phyloP scores from a whole-genome alignment of 1,140 invertebrate genomes.

The Trypoxylus dichotomus region DNA sequence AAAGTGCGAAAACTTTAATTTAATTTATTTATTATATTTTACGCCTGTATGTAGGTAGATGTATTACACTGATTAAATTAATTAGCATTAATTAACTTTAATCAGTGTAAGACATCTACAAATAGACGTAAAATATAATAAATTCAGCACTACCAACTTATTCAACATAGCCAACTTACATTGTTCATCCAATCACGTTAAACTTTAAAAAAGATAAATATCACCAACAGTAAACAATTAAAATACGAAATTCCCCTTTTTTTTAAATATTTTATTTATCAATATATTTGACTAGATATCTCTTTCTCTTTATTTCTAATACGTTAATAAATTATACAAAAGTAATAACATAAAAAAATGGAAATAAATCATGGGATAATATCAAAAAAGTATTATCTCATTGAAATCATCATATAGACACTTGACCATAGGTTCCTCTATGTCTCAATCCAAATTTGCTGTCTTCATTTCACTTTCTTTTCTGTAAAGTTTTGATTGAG shows the following conservation, averaged over 20 bases:
- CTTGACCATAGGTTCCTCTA: background rate
- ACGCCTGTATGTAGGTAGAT: too few species aligned
- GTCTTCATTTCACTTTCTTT: slow-evolving; percentile 24
- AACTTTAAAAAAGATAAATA: too few species aligned
- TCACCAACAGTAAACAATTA: background rate
- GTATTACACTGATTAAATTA: too few species aligned
- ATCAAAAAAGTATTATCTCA: background rate
- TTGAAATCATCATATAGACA: background rate
- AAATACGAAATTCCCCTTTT: slow-evolving; percentile 11
- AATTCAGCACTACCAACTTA: too few species aligned
- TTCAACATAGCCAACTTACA: too few species aligned
- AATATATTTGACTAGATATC: slow-evolving; percentile 9
- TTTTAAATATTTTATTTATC: slow-evolving; percentile 26
- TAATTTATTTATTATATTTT: too few species aligned
- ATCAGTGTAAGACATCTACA: too few species aligned
- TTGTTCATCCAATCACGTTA: too few species aligned
- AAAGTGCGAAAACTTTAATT: too few species aligned
- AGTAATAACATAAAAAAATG: slow-evolving; percentile 38
- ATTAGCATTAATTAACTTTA: too few species aligned
- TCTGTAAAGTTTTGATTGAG: slow-evolving; percentile 24
- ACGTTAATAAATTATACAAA: slow-evolving; percentile 17
- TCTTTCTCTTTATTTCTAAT: slow-evolving; percentile 1
- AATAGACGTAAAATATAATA: too few species aligned
- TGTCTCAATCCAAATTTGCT: background rate
- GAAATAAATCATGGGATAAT: background rate